Evolutionary conservation across 2,797 vertebrate species (phyloP), one percentile per base, ranked within the genome.

Genomic region (Myotis myotis): DNA sequence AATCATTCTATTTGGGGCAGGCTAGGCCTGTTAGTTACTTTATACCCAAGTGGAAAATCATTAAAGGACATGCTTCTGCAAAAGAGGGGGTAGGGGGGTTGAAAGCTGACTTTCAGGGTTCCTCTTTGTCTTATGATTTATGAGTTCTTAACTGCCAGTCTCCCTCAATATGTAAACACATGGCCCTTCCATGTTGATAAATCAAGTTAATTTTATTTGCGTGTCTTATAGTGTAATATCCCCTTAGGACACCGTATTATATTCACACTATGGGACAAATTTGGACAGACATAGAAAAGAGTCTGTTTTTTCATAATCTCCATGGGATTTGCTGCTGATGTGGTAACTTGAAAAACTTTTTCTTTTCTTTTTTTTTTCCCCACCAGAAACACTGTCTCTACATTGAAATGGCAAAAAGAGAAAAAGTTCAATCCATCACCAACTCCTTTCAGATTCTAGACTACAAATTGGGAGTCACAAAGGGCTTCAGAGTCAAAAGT

Each of bases 301-400:
- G 60, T 81, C n/a, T 71, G 19, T 33, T 89, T 96, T 95, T 93
- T 89, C 62, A 93, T 92, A 55, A 81, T 85, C 49, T 91, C 60
- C 79, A 22, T 92, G 93, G 91, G 89, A 92, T 94, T 95, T 94
- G n/a, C 87, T 96, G 89, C 53, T 94, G 87, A 88, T 94, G 68
- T 72, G 89, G 72, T 96, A 95, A 96, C 95, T 94, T 93, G 38
- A 92, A 97, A 94, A 94, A 92, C 22, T 57, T 85, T 71, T 72
- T 64, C 2, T n/a, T n/a, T 44, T 76, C 33, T 71, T 89, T 78
- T 76, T n/a, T 89, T 86, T 55, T 11, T 6, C 22, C 11, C 6
- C 22, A 92, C 76, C 38, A 92, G 92, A 95, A 96, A 93, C 28
- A 80, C 15, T 55, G 53, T 92, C 33, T 75, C 47, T 94, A 75